phyloP scores from a whole-genome alignment of 2,888 invertebrate genomes.

The Criorhina ranunculi region DNA sequence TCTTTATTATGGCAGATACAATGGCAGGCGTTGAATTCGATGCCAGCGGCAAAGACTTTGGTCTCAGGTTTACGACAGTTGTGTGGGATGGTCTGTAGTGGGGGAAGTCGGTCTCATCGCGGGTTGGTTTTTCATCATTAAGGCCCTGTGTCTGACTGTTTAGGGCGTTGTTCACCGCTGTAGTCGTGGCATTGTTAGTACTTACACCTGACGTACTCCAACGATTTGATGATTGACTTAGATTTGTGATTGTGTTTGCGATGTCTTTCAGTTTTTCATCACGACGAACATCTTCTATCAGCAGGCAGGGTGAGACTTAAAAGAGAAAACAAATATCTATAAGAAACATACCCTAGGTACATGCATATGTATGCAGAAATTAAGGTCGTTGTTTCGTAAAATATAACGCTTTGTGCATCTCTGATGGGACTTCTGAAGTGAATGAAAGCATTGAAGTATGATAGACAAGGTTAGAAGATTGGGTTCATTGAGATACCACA shows the following conservation, averaged over 20 bases:
- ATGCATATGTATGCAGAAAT: no score
- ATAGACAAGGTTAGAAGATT: no score
- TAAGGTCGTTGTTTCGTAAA: no score
- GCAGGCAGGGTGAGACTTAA: conserved; percentile 82
- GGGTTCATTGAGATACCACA: no score
- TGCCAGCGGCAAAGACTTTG: conserved; percentile 84
- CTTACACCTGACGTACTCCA: conserved; percentile 82
- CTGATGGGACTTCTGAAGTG: no score
- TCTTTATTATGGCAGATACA: conserved; percentile 85
- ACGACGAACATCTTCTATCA: conserved; percentile 85
- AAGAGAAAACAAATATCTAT: conserved; percentile 43
- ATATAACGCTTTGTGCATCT: no score
- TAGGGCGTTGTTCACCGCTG: conserved; percentile 83
- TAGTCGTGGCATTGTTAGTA: conserved; percentile 86
- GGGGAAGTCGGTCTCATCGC: conserved; percentile 84
- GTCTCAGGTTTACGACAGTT: conserved; percentile 80
- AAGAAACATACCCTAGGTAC: not conserved
- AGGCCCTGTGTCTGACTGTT: conserved; percentile 79
- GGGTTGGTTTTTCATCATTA: conserved; percentile 81
- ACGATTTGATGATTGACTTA: conserved; percentile 85
- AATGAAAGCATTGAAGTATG: no score
- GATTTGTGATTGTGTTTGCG: conserved; percentile 92
- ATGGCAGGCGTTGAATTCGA: conserved; percentile 84
- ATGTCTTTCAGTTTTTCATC: conserved; percentile 93
- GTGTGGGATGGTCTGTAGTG: conserved; percentile 76